A percentile compares a stretch with the other conserved stretches of the same genome.
phyloP scores from a whole-genome alignment of 2,113 vertebrate species.

The Salvelinus namaycush region DNA sequence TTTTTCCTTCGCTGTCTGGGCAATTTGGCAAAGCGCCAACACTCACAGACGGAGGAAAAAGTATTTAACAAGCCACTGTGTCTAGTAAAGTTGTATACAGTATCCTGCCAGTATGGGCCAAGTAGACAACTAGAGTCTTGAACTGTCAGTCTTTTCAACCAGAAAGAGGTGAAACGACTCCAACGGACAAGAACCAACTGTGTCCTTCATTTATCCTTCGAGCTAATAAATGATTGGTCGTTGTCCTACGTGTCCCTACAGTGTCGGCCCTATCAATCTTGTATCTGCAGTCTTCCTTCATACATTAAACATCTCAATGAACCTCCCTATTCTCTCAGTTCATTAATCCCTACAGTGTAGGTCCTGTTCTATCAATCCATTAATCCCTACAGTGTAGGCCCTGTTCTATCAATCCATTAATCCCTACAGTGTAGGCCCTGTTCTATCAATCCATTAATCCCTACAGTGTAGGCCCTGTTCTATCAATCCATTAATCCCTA shows the following conservation, averaged over 20 bases:
- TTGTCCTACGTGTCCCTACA: too few relatives aligned
- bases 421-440: too few relatives aligned
- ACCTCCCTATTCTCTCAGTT: too few relatives aligned
- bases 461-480: too few relatives aligned
- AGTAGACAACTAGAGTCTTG: constrained; percentile 12
- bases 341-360: too few relatives aligned
- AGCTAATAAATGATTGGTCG: neutral
- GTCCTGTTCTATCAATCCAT: too few relatives aligned
- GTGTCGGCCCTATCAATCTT: neutral
- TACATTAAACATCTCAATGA: too few relatives aligned
- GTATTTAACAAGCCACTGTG: constrained; percentile 33
- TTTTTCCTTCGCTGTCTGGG: constrained; percentile 40
- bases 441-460: too few relatives aligned
- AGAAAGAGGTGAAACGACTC: neutral
- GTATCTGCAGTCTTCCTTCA: too few relatives aligned
- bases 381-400: too few relatives aligned
- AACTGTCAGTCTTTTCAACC: neutral
- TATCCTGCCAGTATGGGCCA: constrained; percentile 29
- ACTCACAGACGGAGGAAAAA: constrained; percentile 28
- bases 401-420: too few relatives aligned
- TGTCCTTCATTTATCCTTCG: neutral
- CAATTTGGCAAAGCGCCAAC: constrained; percentile 40
- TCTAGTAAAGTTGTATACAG: constrained; percentile 26
- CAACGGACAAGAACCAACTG: neutral
- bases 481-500: too few relatives aligned